phyloP scores from a whole-genome alignment of 2,113 vertebrate genomes.

The Alaudala cheleensis region DNA sequence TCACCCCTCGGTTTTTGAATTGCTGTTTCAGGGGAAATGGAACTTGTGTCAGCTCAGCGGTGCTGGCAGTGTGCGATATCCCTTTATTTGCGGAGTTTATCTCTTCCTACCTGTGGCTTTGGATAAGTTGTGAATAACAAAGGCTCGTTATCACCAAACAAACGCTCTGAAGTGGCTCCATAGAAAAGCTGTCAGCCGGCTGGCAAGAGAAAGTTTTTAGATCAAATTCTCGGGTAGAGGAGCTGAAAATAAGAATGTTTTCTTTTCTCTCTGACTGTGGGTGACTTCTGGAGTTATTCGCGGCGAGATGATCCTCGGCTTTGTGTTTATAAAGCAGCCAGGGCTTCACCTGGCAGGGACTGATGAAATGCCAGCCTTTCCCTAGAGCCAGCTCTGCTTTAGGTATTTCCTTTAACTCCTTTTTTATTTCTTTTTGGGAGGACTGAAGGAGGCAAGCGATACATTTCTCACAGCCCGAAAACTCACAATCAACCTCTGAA shows the following conservation, averaged over 20 bases:
- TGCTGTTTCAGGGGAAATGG: not conserved
- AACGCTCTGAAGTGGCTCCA: slow-evolving; percentile 21
- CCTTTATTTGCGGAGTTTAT: slow-evolving; percentile 49
- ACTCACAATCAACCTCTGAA: not conserved
- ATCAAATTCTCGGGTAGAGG: not conserved
- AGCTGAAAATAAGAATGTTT: not conserved
- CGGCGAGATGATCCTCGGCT: not conserved
- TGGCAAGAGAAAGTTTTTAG: not conserved
- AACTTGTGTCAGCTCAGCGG: not conserved
- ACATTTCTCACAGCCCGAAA: not conserved
- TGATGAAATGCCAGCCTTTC: not conserved
- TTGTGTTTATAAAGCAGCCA: not conserved
- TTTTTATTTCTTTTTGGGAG: not conserved
- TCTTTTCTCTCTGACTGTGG: not conserved
- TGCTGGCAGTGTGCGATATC: not conserved
- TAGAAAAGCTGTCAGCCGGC: not conserved
- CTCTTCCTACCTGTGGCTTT: slow-evolving; percentile 49
- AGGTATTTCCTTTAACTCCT: not conserved
- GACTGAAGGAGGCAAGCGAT: not conserved
- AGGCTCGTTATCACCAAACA: slow-evolving; percentile 25
- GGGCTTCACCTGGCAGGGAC: not conserved
- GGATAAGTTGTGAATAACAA: slow-evolving; percentile 13
- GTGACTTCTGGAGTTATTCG: not conserved
- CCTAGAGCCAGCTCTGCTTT: not conserved
- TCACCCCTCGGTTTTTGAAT: not conserved